These are phyloP conservation scores for Contarinia nasturtii DNA, from an alignment of 1,140 invertebrate genomes.

Conservation along the genomic window DNA sequence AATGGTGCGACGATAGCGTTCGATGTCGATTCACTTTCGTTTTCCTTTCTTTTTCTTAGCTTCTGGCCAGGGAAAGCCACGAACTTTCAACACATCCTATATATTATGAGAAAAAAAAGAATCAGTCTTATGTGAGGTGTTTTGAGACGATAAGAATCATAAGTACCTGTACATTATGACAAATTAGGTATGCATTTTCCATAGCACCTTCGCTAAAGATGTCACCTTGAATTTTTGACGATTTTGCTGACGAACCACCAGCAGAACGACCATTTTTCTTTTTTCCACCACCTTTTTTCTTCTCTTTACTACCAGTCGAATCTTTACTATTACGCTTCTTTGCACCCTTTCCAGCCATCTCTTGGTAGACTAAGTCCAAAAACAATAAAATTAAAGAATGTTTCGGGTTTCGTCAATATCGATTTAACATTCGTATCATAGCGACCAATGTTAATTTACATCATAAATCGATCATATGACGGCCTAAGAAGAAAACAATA, in stretches of 20 bases:
- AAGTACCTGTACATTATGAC: slow-evolving; percentile 65
- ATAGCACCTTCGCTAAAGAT: slow-evolving; percentile 71
- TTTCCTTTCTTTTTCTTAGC: slow-evolving; percentile 60
- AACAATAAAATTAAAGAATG: too few relatives aligned
- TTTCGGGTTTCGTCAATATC: too few relatives aligned
- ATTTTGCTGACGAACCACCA: slow-evolving; percentile 32
- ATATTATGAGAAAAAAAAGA: slow-evolving; percentile 1
- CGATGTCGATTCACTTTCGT: slow-evolving; percentile 1
- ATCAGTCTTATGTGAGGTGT: neutral
- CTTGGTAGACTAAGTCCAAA: too few relatives aligned
- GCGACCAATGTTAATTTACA: too few relatives aligned
- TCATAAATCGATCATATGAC: too few relatives aligned
- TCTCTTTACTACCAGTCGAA: slow-evolving; percentile 23
- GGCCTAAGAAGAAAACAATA: too few relatives aligned
- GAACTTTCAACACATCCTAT: slow-evolving; percentile 31
- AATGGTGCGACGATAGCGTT: neutral
- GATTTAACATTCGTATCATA: too few relatives aligned
- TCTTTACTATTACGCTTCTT: slow-evolving; percentile 32
- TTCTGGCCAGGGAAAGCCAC: slow-evolving; percentile 69
- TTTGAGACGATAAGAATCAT: neutral
- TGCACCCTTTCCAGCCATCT: slow-evolving; percentile 25
- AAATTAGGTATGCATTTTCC: slow-evolving; percentile 74
- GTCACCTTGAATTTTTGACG: slow-evolving; percentile 43
- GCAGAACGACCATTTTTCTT: slow-evolving; percentile 31
- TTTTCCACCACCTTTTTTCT: slow-evolving; percentile 26